Evolutionary conservation across 2,797 vertebrate species (phyloP).

Genomic region (Danio albolineatus): DNA sequence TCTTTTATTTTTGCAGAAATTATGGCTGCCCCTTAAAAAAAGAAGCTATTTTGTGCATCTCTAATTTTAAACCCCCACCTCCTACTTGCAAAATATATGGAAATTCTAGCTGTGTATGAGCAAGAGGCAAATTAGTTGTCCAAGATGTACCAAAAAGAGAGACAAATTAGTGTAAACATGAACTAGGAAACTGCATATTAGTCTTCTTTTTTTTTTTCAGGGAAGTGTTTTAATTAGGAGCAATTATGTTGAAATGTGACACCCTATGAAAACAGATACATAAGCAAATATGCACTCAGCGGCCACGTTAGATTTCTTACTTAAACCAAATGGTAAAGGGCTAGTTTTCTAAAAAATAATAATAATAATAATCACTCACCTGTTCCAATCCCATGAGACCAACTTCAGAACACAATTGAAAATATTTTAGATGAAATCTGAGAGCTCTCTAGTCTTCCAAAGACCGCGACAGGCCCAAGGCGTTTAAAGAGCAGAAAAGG

Average conservation of each 20-base stretch:
- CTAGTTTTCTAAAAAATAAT: too few species aligned
- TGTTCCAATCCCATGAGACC: too few species aligned
- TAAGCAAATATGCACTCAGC: too few species aligned
- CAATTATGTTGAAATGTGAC: conserved; percentile 38
- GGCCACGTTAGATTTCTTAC: too few species aligned
- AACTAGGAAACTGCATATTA: conserved; percentile 15
- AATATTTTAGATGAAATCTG: too few species aligned
- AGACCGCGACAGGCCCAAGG: too few species aligned
- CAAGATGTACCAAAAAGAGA: not conserved
- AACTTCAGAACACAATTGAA: too few species aligned
- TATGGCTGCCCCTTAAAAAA: conserved; percentile 22
- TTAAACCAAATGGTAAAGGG: too few species aligned
- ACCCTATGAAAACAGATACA: not conserved
- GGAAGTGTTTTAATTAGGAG: conserved; percentile 34
- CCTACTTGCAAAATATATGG: not conserved
- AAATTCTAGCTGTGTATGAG: not conserved
- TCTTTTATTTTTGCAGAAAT: conserved; percentile 42
- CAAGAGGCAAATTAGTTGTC: not conserved
- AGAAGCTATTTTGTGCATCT: conserved; percentile 26
- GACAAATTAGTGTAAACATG: conserved; percentile 27
- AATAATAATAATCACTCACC: too few species aligned
- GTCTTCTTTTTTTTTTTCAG: conserved; percentile 29
- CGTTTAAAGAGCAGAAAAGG: too few species aligned
- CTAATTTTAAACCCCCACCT: conserved; percentile 32
- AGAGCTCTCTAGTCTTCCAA: too few species aligned